These are phyloP conservation scores for Zoanthus sociatus DNA, from an alignment of 92 coral and sea anemone species.

Conservation along the genomic window DNA sequence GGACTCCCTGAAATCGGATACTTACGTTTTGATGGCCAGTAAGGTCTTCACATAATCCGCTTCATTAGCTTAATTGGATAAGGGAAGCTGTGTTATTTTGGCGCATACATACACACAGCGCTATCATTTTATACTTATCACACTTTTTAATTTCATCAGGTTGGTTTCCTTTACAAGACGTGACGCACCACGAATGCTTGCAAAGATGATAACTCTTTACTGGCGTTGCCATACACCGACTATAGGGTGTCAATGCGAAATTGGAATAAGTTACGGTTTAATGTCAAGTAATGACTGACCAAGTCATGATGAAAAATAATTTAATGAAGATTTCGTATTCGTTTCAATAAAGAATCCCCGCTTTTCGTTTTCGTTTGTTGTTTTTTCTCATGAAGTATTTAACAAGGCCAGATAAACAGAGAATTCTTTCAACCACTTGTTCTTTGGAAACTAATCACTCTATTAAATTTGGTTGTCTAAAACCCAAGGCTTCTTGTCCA, in stretches of 20 bases:
- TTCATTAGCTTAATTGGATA: not conserved
- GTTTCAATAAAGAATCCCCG: not conserved
- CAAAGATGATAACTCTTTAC: not conserved
- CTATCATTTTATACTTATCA: not conserved
- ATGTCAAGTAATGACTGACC: too few relatives aligned
- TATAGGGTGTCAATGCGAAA: not conserved
- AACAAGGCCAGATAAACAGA: not conserved
- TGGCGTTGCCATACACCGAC: not conserved
- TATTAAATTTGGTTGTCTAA: too few relatives aligned
- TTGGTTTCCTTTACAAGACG: constrained; percentile 43
- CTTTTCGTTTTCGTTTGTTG: not conserved
- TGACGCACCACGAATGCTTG: not conserved
- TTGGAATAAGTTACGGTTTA: too few relatives aligned
- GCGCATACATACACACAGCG: not conserved
- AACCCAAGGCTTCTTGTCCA: too few relatives aligned
- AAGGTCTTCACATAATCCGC: too few relatives aligned
- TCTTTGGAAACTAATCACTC: too few relatives aligned
- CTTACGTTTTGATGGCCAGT: too few relatives aligned
- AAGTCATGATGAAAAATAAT: not conserved
- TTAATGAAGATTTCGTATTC: not conserved
- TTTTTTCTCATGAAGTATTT: not conserved
- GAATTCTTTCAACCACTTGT: too few relatives aligned
- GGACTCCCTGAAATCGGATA: too few relatives aligned
- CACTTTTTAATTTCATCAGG: not conserved
- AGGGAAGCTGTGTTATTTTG: not conserved